Evolutionary conservation across 2,113 vertebrate genomes (phyloP), one percentile per base, ranked within the genome.

Genomic region (Gavia stellata): DNA sequence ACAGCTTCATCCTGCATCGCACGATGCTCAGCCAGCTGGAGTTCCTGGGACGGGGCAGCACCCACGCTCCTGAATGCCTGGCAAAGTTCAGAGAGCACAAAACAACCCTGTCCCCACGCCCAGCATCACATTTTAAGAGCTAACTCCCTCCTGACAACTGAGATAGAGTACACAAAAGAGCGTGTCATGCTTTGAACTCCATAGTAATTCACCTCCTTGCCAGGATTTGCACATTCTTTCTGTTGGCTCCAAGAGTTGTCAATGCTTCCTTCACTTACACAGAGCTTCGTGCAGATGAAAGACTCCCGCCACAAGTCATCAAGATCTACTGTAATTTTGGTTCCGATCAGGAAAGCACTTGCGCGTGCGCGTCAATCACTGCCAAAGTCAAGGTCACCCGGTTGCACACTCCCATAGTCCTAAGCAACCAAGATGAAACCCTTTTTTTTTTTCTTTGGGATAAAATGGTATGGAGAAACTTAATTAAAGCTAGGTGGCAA

Each of bases 321-420:
- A 81, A 88, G 92, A 96, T 83, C 94, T 96, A 96, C 82, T 86
- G 88, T 53, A 86, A 70, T 88, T 95, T 95, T 96, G 85, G 82
- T 73, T 95, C 90, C 42, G 50, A 86, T 59, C 74, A 81, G 81
- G 71, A 92, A 92, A 86, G 53, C 42, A 62, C 26, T 89, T 78
- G 40, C 20, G 9, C 2, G 1, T 62, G 74, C 1, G 5, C 73
- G 73, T 88, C 82, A 95, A 94, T 34, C 45, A 77, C 77, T 63
- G 68, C 55, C 0, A 0, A 86, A 86, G 93, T 94, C 92, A 94
- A 93, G 88, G 92, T 86, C 85, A 93, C 79, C 92, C 1, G 2
- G 58, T 34, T 83, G 59, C 82, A 95, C 0, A 2, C 66, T 93
- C 55, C 63, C 42, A 4, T 49, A 62, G 53, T 65, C 78, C 1